These are phyloP conservation scores for Eulithis prunata DNA, from an alignment of 2,888 invertebrate species.

Conservation along the genomic window DNA sequence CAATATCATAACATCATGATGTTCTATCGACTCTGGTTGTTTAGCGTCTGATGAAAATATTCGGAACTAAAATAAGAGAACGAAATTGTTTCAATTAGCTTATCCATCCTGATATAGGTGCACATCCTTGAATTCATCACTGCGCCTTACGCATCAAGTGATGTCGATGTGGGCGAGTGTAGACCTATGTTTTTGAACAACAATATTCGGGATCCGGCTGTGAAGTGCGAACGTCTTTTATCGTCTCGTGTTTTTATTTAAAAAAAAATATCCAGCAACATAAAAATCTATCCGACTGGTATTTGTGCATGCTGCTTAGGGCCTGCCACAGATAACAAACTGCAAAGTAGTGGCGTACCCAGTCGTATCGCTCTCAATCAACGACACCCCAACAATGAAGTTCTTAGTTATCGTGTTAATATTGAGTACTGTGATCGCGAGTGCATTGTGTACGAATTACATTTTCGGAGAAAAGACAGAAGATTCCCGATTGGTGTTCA, in stretches of 20 bases:
- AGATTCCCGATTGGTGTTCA: conserved; percentile 43
- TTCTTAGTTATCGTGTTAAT: conserved; percentile 37
- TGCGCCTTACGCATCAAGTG: conserved; percentile 36
- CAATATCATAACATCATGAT: conserved; percentile 14
- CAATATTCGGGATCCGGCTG: conserved; percentile 39
- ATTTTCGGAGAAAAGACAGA: conserved; percentile 53
- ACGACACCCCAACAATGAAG: conserved; percentile 36
- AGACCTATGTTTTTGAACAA: conserved; percentile 32
- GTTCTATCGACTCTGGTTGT: conserved; percentile 5
- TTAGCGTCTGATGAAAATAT: conserved; percentile 1
- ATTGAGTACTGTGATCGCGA: conserved; percentile 42
- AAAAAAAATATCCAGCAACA: conserved; percentile 7
- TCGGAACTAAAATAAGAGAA: neutral
- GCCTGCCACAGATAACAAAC: conserved; percentile 28
- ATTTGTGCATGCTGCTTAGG: conserved; percentile 19
- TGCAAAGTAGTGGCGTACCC: conserved; percentile 4
- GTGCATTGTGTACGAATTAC: conserved; percentile 51
- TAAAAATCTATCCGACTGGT: conserved; percentile 9
- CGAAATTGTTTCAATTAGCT: neutral
- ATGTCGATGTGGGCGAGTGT: conserved; percentile 30
- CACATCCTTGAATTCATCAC: conserved; percentile 37
- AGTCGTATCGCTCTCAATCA: conserved; percentile 14
- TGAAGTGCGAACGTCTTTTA: conserved; percentile 29
- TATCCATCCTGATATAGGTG: conserved; percentile 34
- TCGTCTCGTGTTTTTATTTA: conserved; percentile 13